Evolutionary conservation across 1,140 invertebrate genomes (phyloP).

Genomic region (silkworm (Bombyx mori)): ASM3026992v2 NC_085110.1:12395501-12396000

Average conservation of each 20-base stretch:
- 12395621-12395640: constrained; percentile 59
- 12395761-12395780: background rate
- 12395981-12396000: too few relatives aligned
- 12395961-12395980: too few relatives aligned
- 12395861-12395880: too few relatives aligned
- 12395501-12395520: constrained; percentile 27
- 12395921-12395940: too few relatives aligned
- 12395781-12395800: background rate
- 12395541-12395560: constrained; percentile 44
- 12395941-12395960: too few relatives aligned
- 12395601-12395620: constrained; percentile 51
- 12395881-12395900: too few relatives aligned
- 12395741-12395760: background rate
- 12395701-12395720: constrained; percentile 59
- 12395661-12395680: constrained; percentile 67
- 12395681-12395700: constrained; percentile 58
- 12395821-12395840: too few relatives aligned
- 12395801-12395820: too few relatives aligned
- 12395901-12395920: too few relatives aligned
- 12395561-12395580: constrained; percentile 49
- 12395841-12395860: too few relatives aligned
- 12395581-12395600: constrained; percentile 64
- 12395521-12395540: constrained; percentile 24
- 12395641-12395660: constrained; percentile 61
- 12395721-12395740: constrained; percentile 33